Base-by-base conservation (phyloP, 2,113 vertebrate genomes). In the Leptodactylus fuscus region DNA sequence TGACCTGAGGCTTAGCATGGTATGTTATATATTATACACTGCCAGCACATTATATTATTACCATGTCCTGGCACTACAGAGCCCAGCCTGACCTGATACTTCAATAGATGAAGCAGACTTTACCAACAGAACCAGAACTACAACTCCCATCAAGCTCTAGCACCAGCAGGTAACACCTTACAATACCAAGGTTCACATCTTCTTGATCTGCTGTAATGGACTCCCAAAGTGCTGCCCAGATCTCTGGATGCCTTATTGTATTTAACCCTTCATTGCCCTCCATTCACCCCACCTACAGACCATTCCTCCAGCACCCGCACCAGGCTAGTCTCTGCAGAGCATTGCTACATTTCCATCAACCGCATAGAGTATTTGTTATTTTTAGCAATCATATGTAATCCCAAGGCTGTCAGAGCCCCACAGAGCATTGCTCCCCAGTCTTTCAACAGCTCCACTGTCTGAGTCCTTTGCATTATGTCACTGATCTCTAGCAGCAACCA, bases 371-470 rank as follows among this genome's bases (percentile, higher is more conserved):
- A 36, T 22, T 75, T 74, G 69, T 75, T 74, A 55, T 83, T 83
- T 69, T 77, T 48, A 34, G 20, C 44, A 20, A 77, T 85, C 82
- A 49, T 12, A 65, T 65, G 49, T 83, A 83, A 83, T 83, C 81
- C 81, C 51, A 29, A 2, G n/a, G 81, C 81, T 83, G 82, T 85
- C 82, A 85, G 6, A 65, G 10, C 20, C 12, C 81, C 10, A 24
- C 49, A 55, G 81, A 83, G 53, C 82, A 48, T 69, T 67, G 55
- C 82, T 48, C 82, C 82, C 74, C 18, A 60, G 34, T 83, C 81
- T 83, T 53, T 83, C 81, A 83, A 41, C 81, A 83, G 81, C 69
- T 71, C 51, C 60, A 69, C 10, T 79, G 80, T 48, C 80, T 74
- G 67, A 18, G 65, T 51, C 67, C 81, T 70, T 20, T n/a, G 81